Evolutionary conservation across 2,888 invertebrate genomes (phyloP).

Genomic region (Lepidonotus clava): DNA sequence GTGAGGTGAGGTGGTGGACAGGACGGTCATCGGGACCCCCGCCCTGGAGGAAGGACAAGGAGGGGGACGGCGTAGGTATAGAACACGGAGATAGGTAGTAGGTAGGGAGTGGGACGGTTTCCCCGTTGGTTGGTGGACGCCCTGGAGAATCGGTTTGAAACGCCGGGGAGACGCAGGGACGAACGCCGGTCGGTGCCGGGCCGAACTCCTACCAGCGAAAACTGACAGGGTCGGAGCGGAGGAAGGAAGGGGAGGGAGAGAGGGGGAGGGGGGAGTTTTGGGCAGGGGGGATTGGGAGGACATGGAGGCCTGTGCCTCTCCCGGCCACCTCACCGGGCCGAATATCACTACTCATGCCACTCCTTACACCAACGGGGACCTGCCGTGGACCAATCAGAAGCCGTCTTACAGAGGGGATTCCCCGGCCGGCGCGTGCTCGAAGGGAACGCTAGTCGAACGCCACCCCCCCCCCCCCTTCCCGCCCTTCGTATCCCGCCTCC

Average conservation of each 20-base stretch:
- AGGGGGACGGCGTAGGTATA: background rate
- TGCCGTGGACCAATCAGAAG: background rate
- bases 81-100: background rate
- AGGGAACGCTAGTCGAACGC: background rate
- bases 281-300: background rate
- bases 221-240: too few species aligned
- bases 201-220: too few species aligned
- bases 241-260: background rate
- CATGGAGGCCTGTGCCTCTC: too few species aligned
- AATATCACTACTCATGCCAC: slow-evolving; percentile 8
- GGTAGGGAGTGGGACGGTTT: background rate
- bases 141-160: background rate
- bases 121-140: background rate
- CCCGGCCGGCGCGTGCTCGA: background rate
- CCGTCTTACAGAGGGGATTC: background rate
- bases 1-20: background rate
- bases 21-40: background rate
- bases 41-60: background rate
- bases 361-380: background rate
- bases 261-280: background rate
- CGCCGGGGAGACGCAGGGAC: too few species aligned
- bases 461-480: background rate
- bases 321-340: background rate
- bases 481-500: background rate
- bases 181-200: background rate